phyloP scores from a whole-genome alignment of 2,888 invertebrate genomes.

The Tyria jacobaeae region DNA sequence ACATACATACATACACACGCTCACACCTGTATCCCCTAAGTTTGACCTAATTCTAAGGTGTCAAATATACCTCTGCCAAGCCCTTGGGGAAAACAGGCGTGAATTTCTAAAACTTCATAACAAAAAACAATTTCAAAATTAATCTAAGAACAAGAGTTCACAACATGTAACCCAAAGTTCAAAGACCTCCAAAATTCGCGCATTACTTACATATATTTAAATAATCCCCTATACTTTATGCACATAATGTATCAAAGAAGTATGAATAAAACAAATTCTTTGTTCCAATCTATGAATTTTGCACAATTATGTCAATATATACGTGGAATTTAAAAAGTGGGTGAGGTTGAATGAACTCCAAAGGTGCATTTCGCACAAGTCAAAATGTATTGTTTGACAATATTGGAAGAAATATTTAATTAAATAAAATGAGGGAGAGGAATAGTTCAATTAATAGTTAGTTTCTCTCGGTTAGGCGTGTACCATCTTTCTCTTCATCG shows the following conservation, averaged over 20 bases:
- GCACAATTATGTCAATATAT: conserved; percentile 35
- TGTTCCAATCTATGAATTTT: conserved; percentile 33
- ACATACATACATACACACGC: too few species aligned
- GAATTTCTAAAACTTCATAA: too few species aligned
- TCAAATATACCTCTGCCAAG: too few species aligned
- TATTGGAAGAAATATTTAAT: too few species aligned
- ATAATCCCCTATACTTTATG: conserved; percentile 43
- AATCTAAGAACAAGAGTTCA: background rate
- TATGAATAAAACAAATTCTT: conserved; percentile 46
- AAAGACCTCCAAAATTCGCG: conserved; percentile 35
- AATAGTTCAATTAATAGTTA: too few species aligned
- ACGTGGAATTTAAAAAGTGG: conserved; percentile 26
- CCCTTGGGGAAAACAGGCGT: too few species aligned
- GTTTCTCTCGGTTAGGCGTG: too few species aligned
- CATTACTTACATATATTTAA: conserved; percentile 31
- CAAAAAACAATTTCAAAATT: background rate
- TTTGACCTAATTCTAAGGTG: too few species aligned
- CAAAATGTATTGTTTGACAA: too few species aligned
- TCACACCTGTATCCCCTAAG: too few species aligned
- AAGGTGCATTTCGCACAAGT: background rate
- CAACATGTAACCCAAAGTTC: conserved; percentile 25
- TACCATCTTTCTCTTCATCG: too few species aligned
- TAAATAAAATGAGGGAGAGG: too few species aligned
- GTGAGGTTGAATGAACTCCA: conserved; percentile 25
- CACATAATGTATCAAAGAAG: conserved; percentile 35